Evolutionary conservation across 64 coral and sea anemone genomes (phyloP), one percentile per base, ranked within the genome.

Genomic region (Montipora capricornis): DNA sequence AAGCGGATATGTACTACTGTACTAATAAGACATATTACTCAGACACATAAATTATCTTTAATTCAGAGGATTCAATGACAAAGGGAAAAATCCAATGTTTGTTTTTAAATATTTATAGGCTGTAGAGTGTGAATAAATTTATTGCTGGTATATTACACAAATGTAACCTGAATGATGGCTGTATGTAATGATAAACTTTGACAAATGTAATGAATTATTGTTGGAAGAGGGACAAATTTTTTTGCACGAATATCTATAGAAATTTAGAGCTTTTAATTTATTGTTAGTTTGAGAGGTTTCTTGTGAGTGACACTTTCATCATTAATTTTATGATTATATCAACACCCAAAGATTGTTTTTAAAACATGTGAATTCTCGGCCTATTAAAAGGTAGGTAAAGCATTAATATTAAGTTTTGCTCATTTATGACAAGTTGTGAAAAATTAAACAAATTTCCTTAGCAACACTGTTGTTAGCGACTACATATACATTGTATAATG

Each of bases 401-500:
- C 8, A 49, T 73, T 71, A 86, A 86, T 86, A 86, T 86, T 86
- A 86, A 86, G 1, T 20, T 86, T 47, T 61, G 8, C 17, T 8
- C 2, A 47, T 47, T 68, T 84, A 60, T 67, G 10, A 61, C 26
- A 84, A 44, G 57, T 68, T 29, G 64, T 84, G 16, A 68, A 15
- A 86, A 71, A 71, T 20, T 20, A 71, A 19, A 9, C 15, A 82
- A 80, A 47, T 68, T 59, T 67, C 82, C 82, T 50, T 86, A 86
- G 82, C 82, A 86, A 86, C 82, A 52, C 17, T 68, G 37, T 19
- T 69, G 61, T 44, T 61, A 68, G 5, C 16, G 4, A 68, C 12
- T 68, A 68, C 10, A 68, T n/a, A 4, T 68, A 17, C 4, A 68
- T 17, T 68, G 17, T 19, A 68, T 13, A 68, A 16, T 68, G 12